phyloP scores from a whole-genome alignment of 1,140 invertebrate species.

The Stratiolaelaps scimitus region DNA sequence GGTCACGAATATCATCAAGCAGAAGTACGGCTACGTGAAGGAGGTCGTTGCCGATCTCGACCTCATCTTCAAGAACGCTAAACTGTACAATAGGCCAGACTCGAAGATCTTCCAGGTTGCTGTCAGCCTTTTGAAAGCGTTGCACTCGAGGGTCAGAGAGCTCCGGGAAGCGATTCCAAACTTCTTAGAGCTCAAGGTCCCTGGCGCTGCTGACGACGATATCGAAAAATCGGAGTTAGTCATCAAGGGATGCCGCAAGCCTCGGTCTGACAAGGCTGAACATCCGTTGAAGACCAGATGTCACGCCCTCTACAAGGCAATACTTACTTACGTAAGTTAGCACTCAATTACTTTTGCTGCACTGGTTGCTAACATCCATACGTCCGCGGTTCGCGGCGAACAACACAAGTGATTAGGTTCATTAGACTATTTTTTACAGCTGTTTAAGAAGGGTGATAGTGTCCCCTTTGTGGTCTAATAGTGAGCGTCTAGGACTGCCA shows the following conservation, averaged over 20 bases:
- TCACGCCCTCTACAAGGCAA: constrained; percentile 41
- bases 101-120: constrained; percentile 57
- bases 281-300: constrained; percentile 40
- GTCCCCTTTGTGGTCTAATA: no score
- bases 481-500: no score
- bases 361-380: no score
- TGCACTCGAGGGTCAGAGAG: constrained; percentile 28
- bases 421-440: no score
- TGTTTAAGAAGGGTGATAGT: no score
- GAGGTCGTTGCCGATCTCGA: constrained; percentile 89
- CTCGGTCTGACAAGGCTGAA: constrained; percentile 38
- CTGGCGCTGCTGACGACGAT: constrained; percentile 11
- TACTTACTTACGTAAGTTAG: constrained; percentile 42
- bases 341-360: neutral
- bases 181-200: constrained; percentile 8
- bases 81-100: constrained; percentile 76
- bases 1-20: constrained; percentile 59
- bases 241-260: constrained; percentile 34
- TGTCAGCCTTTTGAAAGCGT: constrained; percentile 29
- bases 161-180: constrained; percentile 8
- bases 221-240: constrained; percentile 17
- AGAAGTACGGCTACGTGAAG: constrained; percentile 63
- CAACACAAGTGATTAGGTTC: no score
- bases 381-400: no score
- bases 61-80: constrained; percentile 97